phyloP scores from a whole-genome alignment of 2,888 invertebrate species.

The Nebria salina region DNA sequence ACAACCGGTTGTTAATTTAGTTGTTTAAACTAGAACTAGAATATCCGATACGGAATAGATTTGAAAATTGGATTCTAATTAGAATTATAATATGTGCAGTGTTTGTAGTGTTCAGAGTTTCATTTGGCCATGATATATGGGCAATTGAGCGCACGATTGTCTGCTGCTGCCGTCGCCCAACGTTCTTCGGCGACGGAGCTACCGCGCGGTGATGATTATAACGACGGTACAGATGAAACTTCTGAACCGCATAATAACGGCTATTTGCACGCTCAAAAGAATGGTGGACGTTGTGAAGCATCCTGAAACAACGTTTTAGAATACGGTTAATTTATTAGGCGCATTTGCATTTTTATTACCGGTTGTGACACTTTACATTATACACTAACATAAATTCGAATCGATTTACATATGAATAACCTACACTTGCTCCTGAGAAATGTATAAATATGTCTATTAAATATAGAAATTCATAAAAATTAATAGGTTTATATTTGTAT shows the following conservation, averaged over 20 bases:
- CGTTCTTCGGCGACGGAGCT: constrained; percentile 21
- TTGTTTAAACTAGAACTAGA: no score
- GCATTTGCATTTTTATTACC: constrained; percentile 37
- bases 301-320: neutral
- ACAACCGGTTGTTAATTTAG: no score
- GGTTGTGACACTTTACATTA: constrained; percentile 39
- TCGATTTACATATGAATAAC: constrained; percentile 22
- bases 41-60: neutral
- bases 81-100: constrained; percentile 58
- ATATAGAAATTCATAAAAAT: no score
- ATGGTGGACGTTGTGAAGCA: neutral
- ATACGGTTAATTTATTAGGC: constrained; percentile 32
- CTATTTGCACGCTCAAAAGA: no score
- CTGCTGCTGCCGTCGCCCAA: constrained; percentile 20
- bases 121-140: constrained; percentile 51
- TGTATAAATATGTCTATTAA: neutral
- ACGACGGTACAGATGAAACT: neutral
- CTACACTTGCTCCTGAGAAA: neutral
- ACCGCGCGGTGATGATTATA: constrained; percentile 5
- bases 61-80: constrained; percentile 2
- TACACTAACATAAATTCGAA: constrained; percentile 36
- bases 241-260: no score
- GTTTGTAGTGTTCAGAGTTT: constrained; percentile 61
- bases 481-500: neutral
- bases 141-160: constrained; percentile 32